Evolutionary conservation across 2,888 invertebrate genomes (phyloP).

Genomic region (Muscina levida): DNA sequence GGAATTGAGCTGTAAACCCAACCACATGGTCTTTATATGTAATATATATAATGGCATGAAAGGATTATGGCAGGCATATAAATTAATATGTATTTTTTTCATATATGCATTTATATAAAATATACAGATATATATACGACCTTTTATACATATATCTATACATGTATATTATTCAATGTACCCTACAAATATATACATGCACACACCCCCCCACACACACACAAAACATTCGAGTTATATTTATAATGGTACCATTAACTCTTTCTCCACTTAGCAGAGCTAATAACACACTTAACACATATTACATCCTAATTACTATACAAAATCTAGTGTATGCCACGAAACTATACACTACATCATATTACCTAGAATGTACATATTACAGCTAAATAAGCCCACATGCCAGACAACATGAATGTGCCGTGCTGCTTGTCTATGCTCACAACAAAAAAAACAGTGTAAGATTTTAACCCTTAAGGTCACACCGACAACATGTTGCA

Average conservation of each 20-base stretch:
- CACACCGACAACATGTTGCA: conserved; percentile 16
- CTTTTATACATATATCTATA: not conserved
- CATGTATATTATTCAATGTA: no score
- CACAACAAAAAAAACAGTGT: no score
- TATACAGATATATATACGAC: not conserved
- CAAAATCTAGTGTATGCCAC: no score
- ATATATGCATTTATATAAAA: not conserved
- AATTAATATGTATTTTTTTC: not conserved
- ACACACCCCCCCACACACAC: not conserved
- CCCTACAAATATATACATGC: not conserved
- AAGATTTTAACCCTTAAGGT: conserved; percentile 41
- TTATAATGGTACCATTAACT: conserved; percentile 8
- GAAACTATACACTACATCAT: no score
- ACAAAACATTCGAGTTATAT: not conserved
- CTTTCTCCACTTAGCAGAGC: not conserved
- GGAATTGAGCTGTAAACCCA: not conserved
- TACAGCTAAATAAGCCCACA: no score
- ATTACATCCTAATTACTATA: conserved; percentile 14
- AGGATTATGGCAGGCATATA: conserved; percentile 6
- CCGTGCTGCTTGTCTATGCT: no score
- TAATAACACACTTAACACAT: conserved; percentile 33
- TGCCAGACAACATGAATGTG: no score
- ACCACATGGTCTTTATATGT: not conserved
- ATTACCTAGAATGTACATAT: no score
- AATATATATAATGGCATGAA: not conserved